phyloP scores from a whole-genome alignment of 1,140 invertebrate species.

The Calosoma granatense region DNA sequence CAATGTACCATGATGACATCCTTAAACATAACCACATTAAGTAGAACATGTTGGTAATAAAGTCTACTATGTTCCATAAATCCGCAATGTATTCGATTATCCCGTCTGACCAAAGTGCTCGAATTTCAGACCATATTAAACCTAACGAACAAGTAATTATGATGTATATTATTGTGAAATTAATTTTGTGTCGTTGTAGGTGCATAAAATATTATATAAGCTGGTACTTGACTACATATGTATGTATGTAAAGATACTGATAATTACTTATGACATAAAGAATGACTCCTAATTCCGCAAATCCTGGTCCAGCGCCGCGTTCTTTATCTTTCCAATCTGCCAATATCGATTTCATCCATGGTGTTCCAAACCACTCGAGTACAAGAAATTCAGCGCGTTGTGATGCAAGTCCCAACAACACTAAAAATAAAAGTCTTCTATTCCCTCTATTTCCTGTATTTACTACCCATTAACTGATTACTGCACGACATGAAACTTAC shows the following conservation, averaged over 20 bases:
- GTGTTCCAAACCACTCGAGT: conserved; percentile 64
- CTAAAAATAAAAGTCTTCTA: conserved; percentile 37
- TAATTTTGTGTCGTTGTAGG: not conserved
- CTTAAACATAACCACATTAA: conserved; percentile 82
- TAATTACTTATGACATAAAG: conserved; percentile 71
- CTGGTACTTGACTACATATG: no score
- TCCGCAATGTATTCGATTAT: conserved; percentile 84
- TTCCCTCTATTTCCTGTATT: not conserved
- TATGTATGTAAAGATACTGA: not conserved
- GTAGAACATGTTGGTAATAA: conserved; percentile 89
- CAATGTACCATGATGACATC: conserved; percentile 60
- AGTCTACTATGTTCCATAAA: conserved; percentile 96
- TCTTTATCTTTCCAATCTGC: conserved; percentile 65
- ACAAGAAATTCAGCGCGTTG: conserved; percentile 68
- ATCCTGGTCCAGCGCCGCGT: conserved; percentile 70
- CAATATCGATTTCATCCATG: conserved; percentile 59
- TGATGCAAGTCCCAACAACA: conserved; percentile 69
- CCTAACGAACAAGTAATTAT: conserved; percentile 44
- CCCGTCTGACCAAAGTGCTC: conserved; percentile 77
- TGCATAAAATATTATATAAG: no score
- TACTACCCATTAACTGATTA: conserved; percentile 10
- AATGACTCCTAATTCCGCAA: conserved; percentile 73
- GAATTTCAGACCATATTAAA: conserved; percentile 81
- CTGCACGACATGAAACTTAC: conserved; percentile 42
- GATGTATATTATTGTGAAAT: no score